Evolutionary conservation across 2,888 invertebrate genomes (phyloP).

Genomic region (Ochropacha duplaris): DNA sequence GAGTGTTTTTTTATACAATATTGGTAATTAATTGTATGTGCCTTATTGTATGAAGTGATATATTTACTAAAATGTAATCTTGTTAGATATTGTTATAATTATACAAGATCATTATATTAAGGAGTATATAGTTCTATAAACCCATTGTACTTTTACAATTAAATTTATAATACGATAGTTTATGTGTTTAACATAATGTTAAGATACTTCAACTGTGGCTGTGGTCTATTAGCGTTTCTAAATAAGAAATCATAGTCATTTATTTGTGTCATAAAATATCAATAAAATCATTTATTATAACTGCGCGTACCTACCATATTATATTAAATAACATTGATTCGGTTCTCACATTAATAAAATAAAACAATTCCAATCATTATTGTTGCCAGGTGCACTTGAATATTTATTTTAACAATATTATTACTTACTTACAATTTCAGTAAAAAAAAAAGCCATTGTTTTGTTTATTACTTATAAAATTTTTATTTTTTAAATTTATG

Average conservation of each 20-base stretch:
- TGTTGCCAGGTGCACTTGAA: too few relatives aligned
- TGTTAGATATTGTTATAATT: constrained; percentile 29
- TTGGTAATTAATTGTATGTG: constrained; percentile 51
- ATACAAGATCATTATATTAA: constrained; percentile 24
- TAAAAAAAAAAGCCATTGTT: too few relatives aligned
- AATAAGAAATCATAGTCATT: constrained; percentile 66
- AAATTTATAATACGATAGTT: constrained; percentile 4
- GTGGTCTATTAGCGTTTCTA: constrained; percentile 56
- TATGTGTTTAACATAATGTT: constrained; percentile 32
- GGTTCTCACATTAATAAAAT: too few relatives aligned
- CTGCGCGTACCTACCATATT: background rate
- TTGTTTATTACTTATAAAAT: too few relatives aligned
- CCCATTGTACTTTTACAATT: constrained; percentile 26
- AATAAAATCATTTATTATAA: background rate
- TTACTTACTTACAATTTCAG: too few relatives aligned
- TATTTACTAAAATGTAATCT: constrained; percentile 12
- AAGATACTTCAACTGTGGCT: constrained; percentile 66
- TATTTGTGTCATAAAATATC: background rate
- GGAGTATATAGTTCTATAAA: constrained; percentile 37
- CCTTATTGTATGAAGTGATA: constrained; percentile 65
- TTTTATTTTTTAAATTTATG: too few relatives aligned
- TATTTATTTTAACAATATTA: too few relatives aligned
- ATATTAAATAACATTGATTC: too few relatives aligned
- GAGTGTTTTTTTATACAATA: constrained; percentile 39
- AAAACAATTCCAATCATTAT: background rate